Evolutionary conservation across 2,113 vertebrate genomes (phyloP), one percentile per base, ranked within the genome.

Genomic region (Bos indicus): DNA sequence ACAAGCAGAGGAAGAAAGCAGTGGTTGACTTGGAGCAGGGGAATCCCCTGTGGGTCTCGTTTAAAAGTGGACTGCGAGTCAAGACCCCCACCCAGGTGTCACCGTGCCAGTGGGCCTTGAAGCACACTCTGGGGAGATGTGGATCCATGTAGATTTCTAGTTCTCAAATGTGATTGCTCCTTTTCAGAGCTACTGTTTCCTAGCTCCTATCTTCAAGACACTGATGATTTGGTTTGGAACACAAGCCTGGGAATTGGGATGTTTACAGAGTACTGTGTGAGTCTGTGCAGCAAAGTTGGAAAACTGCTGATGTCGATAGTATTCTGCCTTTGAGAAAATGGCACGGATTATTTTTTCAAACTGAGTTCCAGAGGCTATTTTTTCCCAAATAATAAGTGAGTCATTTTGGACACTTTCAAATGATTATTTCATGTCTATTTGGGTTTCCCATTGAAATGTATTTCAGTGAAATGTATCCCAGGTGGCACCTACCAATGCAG

Each of bases 71-170:
- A 56, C 5, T 7, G 4, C 5, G 30, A 36, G 48, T 59, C 46
- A 36, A 57, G 56, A 14, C 7, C 17, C 33, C 15, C 0, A 0
- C 7, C 2, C 16, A 36, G 2, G 33, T 12, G 56, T n/a, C 11
- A n/a, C 28, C 2, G 2, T 1, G 5, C 1, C 17, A 4, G 8
- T 10, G 51, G 86, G 43, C 43, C 46, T 78, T 56, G n/a, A 83
- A 6, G 56, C 3, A 23, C 16, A 14, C n/a, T 21, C 52, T 36
- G 57, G 56, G 6, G 23, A 71, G 21, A 46, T 54, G 4, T 10
- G 40, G 25, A 2, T 64, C 28, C 30, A 5, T 40, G n/a, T 11
- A 78, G 14, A 21, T 28, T 17, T 26, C 26, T 9, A 13, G n/a
- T 74, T 96, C 23, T 52, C 67, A 74, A 28, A 40, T 36, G 7